Evolutionary conservation across 2,888 invertebrate genomes (phyloP).

Genomic region (Neria commutata): DNA sequence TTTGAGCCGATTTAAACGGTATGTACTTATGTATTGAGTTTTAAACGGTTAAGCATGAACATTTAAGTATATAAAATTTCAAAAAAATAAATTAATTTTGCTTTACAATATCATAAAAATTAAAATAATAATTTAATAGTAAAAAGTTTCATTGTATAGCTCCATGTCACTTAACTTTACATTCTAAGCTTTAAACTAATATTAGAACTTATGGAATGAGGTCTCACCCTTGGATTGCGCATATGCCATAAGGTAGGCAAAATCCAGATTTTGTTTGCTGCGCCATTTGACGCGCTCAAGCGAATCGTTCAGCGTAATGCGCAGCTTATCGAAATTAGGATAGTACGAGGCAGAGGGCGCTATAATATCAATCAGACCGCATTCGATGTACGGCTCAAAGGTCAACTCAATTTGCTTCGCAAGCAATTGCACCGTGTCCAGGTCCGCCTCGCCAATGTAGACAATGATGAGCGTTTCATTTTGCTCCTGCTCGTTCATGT

Average conservation of each 20-base stretch:
- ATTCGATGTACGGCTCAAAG: conserved; percentile 75
- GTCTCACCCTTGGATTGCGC: conserved; percentile 76
- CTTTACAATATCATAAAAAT: too few species aligned
- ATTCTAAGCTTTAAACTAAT: too few species aligned
- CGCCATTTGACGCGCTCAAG: conserved; percentile 87
- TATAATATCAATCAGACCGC: conserved; percentile 86
- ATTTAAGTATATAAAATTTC: too few species aligned
- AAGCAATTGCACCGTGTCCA: conserved; percentile 75
- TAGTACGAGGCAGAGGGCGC: conserved; percentile 86
- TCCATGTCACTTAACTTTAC: too few species aligned
- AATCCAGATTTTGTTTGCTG: conserved; percentile 94
- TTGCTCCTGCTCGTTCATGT: conserved; percentile 74
- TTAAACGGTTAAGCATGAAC: too few species aligned
- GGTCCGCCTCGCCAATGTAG: conserved; percentile 85
- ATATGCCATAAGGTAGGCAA: conserved; percentile 93
- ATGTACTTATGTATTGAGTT: too few species aligned
- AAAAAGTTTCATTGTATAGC: too few species aligned
- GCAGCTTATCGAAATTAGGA: conserved; percentile 80
- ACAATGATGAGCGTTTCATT: conserved; percentile 84
- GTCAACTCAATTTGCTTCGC: conserved; percentile 78
- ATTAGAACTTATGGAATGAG: too few species aligned
- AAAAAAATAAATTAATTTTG: not conserved
- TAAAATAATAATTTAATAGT: too few species aligned
- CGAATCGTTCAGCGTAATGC: conserved; percentile 84
- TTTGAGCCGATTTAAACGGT: too few species aligned